phyloP scores from a whole-genome alignment of 2,888 invertebrate species.

The Polydrusus tereticollis region DNA sequence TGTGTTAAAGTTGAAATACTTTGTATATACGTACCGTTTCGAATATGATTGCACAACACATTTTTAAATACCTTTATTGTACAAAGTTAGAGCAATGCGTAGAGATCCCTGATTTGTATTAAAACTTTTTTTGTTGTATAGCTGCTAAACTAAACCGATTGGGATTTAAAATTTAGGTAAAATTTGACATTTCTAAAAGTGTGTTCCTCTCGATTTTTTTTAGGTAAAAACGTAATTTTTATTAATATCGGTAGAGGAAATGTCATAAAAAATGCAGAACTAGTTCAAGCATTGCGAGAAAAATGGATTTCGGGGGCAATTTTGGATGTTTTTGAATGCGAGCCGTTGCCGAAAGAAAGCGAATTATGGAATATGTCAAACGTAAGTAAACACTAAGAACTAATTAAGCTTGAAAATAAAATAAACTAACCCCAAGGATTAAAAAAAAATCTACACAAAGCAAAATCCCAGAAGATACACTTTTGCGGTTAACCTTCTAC shows the following conservation, averaged over 20 bases:
- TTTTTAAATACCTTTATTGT: no score
- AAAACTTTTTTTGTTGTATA: no score
- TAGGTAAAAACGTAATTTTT: constrained; percentile 66
- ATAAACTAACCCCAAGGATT: background rate
- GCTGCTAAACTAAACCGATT: no score
- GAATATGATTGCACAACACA: no score
- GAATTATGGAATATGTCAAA: constrained; percentile 69
- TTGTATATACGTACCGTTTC: no score
- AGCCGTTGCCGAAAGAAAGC: constrained; percentile 69
- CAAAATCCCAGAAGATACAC: no score
- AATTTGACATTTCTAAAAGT: background rate
- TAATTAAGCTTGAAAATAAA: background rate
- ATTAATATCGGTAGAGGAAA: constrained; percentile 74
- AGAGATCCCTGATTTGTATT: no score
- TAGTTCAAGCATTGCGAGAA: constrained; percentile 69
- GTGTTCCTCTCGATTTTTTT: constrained; percentile 20
- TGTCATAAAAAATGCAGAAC: constrained; percentile 69
- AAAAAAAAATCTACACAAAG: no score
- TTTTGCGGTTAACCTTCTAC: no score
- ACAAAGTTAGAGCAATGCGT: no score
- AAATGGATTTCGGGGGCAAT: constrained; percentile 71
- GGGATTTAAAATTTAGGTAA: no score
- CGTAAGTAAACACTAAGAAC: constrained; percentile 59
- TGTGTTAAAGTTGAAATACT: no score
- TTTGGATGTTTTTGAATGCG: constrained; percentile 71